Evolutionary conservation across 2,888 invertebrate species (phyloP).

Genomic region (Agrypnus murinus): DNA sequence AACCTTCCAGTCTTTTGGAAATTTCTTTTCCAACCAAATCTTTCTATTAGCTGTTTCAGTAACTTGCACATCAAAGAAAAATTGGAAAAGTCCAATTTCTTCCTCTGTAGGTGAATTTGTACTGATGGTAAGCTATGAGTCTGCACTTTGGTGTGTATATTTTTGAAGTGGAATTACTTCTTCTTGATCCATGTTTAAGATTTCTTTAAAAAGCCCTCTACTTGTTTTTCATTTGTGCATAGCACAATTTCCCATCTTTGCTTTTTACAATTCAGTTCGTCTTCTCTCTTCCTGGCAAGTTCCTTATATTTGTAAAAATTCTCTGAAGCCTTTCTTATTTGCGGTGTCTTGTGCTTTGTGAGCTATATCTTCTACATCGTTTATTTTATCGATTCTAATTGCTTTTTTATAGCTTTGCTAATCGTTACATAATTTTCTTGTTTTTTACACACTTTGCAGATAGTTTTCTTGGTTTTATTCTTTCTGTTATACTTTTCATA

Average conservation of each 20-base stretch:
- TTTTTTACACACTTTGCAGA: background rate
- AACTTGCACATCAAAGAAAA: too few relatives aligned
- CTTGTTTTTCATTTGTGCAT: slow-evolving; percentile 1
- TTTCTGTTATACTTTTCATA: background rate
- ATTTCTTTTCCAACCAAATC: too few relatives aligned
- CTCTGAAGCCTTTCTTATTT: too few relatives aligned
- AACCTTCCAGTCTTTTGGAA: too few relatives aligned
- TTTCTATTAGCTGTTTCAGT: too few relatives aligned
- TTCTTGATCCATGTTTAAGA: background rate
- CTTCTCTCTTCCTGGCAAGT: background rate
- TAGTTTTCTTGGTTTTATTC: slow-evolving; percentile 2
- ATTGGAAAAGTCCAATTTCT: too few relatives aligned
- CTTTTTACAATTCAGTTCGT: background rate
- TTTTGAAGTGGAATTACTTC: too few relatives aligned
- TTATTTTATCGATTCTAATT: background rate
- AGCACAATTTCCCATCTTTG: background rate
- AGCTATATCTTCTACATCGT: background rate
- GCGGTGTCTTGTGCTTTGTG: background rate
- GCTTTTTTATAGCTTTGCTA: background rate
- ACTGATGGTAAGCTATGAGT: too few relatives aligned
- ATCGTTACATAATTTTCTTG: slow-evolving; percentile 1
- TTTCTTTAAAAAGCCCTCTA: slow-evolving; percentile 1
- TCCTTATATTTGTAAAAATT: slow-evolving; percentile 1
- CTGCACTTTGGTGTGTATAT: too few relatives aligned
- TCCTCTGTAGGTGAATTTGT: too few relatives aligned